Evolutionary conservation across 2,888 invertebrate species (phyloP).

Genomic region (Drosophila flavopinicola): DNA sequence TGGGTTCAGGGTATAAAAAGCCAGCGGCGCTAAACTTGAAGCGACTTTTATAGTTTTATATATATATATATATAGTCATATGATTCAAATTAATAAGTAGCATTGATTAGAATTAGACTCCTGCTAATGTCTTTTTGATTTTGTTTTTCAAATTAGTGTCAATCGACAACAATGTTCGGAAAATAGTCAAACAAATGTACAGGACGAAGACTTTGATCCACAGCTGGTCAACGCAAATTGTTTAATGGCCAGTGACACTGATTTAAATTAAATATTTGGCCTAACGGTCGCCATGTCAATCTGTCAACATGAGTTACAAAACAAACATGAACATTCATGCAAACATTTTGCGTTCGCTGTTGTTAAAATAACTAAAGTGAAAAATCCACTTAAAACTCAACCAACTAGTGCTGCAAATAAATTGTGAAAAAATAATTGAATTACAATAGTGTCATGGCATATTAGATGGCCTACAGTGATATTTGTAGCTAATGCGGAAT

Average conservation of each 20-base stretch:
- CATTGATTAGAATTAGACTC: too few relatives aligned
- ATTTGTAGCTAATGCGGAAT: neutral
- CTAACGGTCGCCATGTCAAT: conserved; percentile 44
- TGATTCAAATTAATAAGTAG: too few relatives aligned
- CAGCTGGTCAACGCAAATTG: conserved; percentile 36
- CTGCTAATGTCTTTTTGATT: too few relatives aligned
- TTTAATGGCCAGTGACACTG: conserved; percentile 69
- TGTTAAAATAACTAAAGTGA: conserved; percentile 49
- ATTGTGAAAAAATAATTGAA: conserved; percentile 2
- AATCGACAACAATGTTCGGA: too few relatives aligned
- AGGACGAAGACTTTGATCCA: conserved; percentile 10
- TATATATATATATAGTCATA: too few relatives aligned
- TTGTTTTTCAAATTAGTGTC: too few relatives aligned
- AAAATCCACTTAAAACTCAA: conserved; percentile 54
- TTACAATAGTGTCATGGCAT: conserved; percentile 1
- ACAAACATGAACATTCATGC: conserved; percentile 49
- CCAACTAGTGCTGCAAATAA: conserved; percentile 46
- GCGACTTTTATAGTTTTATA: neutral
- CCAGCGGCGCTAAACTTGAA: neutral
- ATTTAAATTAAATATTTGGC: conserved; percentile 78
- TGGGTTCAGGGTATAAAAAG: too few relatives aligned
- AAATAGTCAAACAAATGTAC: neutral
- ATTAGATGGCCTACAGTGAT: conserved; percentile 8
- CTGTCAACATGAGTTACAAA: conserved; percentile 61
- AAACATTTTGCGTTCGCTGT: conserved; percentile 22